These are phyloP conservation scores for Dolichallabes microphthalmus DNA, from an alignment of 2,113 vertebrate species.

Conservation along the genomic window DNA sequence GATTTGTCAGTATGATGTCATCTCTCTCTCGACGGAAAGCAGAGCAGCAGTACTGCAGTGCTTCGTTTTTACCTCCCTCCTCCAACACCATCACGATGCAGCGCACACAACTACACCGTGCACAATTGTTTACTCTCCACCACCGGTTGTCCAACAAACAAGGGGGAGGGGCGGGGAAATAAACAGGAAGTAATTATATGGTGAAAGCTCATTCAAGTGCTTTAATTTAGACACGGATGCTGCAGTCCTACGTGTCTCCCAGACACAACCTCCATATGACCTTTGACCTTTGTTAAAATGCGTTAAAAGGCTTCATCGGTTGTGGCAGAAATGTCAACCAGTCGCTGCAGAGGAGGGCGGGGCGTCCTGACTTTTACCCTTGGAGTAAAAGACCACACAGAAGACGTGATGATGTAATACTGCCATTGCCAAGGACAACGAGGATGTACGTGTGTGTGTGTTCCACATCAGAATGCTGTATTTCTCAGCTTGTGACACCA, in stretches of 20 bases:
- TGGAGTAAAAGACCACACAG: background rate
- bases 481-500: background rate
- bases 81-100: conserved; percentile 6
- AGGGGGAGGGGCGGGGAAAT: background rate
- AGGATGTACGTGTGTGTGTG: background rate
- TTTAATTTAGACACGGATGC: background rate
- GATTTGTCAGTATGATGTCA: conserved; percentile 47
- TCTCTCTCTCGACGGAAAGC: conserved; percentile 18
- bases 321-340: background rate
- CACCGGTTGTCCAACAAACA: background rate
- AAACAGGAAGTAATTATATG: background rate
- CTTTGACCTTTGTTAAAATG: background rate
- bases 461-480: background rate
- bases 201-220: background rate
- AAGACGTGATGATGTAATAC: background rate
- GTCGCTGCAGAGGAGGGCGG: background rate
- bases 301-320: background rate
- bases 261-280: background rate
- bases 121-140: background rate
- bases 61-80: background rate
- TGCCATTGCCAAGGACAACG: conserved; percentile 2
- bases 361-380: background rate
- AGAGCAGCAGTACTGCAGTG: conserved; percentile 40
- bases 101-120: background rate
- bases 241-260: background rate